Evolutionary conservation across 2,888 invertebrate species (phyloP).

Genomic region (Neria commutata): DNA sequence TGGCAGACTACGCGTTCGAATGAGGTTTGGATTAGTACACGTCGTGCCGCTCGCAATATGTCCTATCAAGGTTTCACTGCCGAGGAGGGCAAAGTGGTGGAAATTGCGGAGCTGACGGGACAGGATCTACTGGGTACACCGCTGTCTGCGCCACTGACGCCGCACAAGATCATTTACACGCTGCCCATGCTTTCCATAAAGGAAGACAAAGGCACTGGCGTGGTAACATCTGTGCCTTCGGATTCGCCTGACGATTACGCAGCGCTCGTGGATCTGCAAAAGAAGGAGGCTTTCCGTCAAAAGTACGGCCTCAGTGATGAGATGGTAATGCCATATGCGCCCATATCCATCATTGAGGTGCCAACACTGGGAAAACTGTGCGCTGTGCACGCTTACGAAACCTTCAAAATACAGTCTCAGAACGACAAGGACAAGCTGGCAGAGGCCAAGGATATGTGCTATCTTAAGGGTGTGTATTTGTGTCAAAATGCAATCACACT

Average conservation of each 20-base stretch:
- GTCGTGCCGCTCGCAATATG: conserved; percentile 93
- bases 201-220: conserved; percentile 97
- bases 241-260: conserved; percentile 99
- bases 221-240: conserved; percentile 97
- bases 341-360: conserved; percentile 88
- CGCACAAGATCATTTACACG: conserved; percentile 84
- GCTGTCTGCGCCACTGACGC: conserved; percentile 83
- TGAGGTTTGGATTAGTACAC: conserved; percentile 87
- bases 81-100: conserved; percentile 77
- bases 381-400: conserved; percentile 84
- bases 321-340: conserved; percentile 69
- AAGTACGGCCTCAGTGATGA: conserved; percentile 80
- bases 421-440: conserved; percentile 93
- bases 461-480: conserved; percentile 65
- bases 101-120: conserved; percentile 74
- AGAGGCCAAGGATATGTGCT: conserved; percentile 95
- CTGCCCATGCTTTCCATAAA: conserved; percentile 98
- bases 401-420: conserved; percentile 95
- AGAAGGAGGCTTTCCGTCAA: conserved; percentile 89
- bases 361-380: conserved; percentile 87
- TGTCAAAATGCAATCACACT: neutral
- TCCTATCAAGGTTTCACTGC: conserved; percentile 89
- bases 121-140: conserved; percentile 82
- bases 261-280: conserved; percentile 91
- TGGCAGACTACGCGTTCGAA: conserved; percentile 72